Conservation (phyloP, 2,888 invertebrate genomes). For the Monoplex corrugatus region DNA sequence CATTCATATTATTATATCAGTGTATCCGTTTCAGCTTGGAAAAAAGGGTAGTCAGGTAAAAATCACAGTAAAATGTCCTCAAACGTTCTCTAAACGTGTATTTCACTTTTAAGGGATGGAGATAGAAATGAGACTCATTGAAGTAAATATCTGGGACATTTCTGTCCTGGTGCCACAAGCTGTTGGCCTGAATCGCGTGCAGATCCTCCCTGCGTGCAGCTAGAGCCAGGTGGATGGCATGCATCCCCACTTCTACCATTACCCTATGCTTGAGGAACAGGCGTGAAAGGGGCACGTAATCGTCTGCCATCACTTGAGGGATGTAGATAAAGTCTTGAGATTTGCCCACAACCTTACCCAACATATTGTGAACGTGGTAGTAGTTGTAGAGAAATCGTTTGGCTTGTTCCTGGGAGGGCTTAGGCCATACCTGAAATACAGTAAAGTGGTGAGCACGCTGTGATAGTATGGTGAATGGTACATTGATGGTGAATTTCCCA, state of each 20-base stretch:
- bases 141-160: not conserved
- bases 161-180: not conserved
- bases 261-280: not conserved
- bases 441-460: not conserved
- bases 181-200: not conserved
- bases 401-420: not conserved
- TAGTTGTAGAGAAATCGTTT: slow-evolving; percentile 43
- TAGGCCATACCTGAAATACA: not conserved
- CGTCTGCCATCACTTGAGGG: not conserved
- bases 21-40: too few species aligned
- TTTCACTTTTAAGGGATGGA: not conserved
- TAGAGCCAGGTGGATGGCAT: not conserved
- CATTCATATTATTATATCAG: too few species aligned
- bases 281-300: not conserved
- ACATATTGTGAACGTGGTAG: not conserved
- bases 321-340: not conserved
- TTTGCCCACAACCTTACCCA: not conserved
- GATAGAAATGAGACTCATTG: not conserved
- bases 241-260: not conserved
- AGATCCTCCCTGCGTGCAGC: not conserved
- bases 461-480: not conserved
- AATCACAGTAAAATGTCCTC: too few species aligned
- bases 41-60: too few species aligned
- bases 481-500: not conserved
- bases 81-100: too few species aligned